Conservation (phyloP, 2,797 vertebrate genomes). For the Halcyon chelicuti region DNA sequence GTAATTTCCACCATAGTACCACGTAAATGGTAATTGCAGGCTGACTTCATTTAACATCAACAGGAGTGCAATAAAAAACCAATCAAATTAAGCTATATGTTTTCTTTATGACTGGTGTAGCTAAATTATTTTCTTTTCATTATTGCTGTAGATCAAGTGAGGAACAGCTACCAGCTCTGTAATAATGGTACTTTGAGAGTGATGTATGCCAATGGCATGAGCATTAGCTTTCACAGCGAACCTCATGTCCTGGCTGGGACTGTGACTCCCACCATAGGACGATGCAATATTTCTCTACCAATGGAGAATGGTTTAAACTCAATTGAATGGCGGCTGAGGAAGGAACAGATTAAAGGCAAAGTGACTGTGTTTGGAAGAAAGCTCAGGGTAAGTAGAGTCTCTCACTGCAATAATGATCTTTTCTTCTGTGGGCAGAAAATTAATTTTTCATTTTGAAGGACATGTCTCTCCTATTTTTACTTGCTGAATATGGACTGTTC, state of each 20-base stretch:
- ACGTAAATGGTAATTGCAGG: slow-evolving; percentile 73
- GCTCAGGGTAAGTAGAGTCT: slow-evolving; percentile 88
- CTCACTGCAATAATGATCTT: background rate
- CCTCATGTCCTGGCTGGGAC: slow-evolving; percentile 97
- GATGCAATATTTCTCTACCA: slow-evolving; percentile 97
- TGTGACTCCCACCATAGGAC: slow-evolving; percentile 96
- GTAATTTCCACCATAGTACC: slow-evolving; percentile 69
- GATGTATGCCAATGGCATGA: slow-evolving; percentile 99
- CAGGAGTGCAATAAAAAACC: slow-evolving; percentile 74
- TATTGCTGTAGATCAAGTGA: slow-evolving; percentile 92
- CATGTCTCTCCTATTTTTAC: background rate
- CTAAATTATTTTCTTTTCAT: slow-evolving; percentile 72
- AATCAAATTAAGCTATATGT: slow-evolving; percentile 73
- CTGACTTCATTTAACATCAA: slow-evolving; percentile 76
- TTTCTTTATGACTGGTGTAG: slow-evolving; percentile 74
- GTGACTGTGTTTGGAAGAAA: slow-evolving; percentile 98
- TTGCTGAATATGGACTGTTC: background rate
- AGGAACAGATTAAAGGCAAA: slow-evolving; percentile 98
- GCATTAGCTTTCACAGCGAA: slow-evolving; percentile 98
- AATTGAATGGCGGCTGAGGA: slow-evolving; percentile 97
- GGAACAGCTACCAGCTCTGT: slow-evolving; percentile 98
- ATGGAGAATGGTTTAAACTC: slow-evolving; percentile 98
- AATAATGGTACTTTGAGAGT: slow-evolving; percentile 97
- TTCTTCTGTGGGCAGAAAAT: background rate
- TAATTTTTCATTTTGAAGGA: background rate